A percentile compares a stretch with the other conserved stretches of the same genome.
phyloP scores from a whole-genome alignment of 2,113 vertebrate species.

The Channa maculata region DNA sequence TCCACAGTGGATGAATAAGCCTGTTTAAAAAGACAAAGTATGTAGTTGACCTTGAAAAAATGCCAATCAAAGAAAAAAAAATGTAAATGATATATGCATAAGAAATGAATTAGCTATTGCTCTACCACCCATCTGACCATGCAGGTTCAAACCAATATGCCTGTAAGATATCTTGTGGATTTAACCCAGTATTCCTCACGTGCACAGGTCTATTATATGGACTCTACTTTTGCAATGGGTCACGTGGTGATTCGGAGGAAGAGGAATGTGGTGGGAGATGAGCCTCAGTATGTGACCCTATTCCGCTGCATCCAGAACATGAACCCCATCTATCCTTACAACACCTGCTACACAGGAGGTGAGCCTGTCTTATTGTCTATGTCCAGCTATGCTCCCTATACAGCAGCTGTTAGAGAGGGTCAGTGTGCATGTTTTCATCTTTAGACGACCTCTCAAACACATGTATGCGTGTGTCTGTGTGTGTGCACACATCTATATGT shows the following conservation, averaged over 20 bases:
- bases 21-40: conserved; percentile 12
- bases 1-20: not conserved
- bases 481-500: not conserved
- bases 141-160: not conserved
- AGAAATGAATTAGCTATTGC: not conserved
- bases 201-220: conserved; percentile 90
- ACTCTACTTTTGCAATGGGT: conserved; percentile 91
- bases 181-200: conserved; percentile 2
- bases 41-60: conserved; percentile 47
- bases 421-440: not conserved
- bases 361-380: conserved; percentile 55
- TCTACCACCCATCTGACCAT: not conserved
- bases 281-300: conserved; percentile 88
- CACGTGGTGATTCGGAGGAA: conserved; percentile 93
- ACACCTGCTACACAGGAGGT: conserved; percentile 98
- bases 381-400: conserved; percentile 3
- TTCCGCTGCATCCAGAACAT: conserved; percentile 96
- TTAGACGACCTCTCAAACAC: conserved; percentile 8
- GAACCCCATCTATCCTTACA: conserved; percentile 87
- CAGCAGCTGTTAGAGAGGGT: conserved; percentile 20
- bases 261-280: conserved; percentile 89
- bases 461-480: conserved; percentile 5
- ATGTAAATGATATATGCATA: conserved; percentile 25
- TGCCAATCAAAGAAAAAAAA: conserved; percentile 22
- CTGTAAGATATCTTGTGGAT: no score